Evolutionary conservation across 2,888 invertebrate species (phyloP), one percentile per base, ranked within the genome.

Genomic region (Quadroppia sp.): DNA sequence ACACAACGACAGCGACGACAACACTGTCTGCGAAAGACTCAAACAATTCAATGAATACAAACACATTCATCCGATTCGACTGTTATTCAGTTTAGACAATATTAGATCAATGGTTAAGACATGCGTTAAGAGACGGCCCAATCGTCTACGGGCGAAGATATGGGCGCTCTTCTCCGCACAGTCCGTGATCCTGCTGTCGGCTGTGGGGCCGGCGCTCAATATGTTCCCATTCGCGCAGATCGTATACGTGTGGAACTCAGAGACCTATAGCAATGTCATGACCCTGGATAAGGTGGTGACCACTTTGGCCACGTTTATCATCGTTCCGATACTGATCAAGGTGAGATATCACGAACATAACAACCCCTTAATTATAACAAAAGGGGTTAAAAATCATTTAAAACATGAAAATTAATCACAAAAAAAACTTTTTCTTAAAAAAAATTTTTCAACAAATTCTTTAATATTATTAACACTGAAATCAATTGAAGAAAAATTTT

Each of bases 171-270:
- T 67, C 17, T 25, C 69, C 9, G 17, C 73, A 17, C 40, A 32
- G 48, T 3, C 9, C 0, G 28, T 20, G 3, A 23, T 42, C 15
- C 36, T 73, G 4, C 9, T 73, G 17, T 40, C 73, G n/a, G 42
- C 67, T 50, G 11, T 69, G 28, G 73, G 73, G 1, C 36, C 73
- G 1, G 9, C 28, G 1, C n/a, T 73, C 7, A 67, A 67, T 32
- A 40, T 73, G 6, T 74, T 50, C 17, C 74, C 71, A n/a, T 74
- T 71, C 59, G 71, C 50, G 9, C 59, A 74, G 25, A 71, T 53
- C 25, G 56, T 74, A 3, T 74, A 69, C 40, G 13, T 20, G 15
- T 74, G 74, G 74, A 32, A 48, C 30, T 48, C 74, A 4, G 45
- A 50, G 15, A 45, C 30, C 4, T 74, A 74, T 48, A 67, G 67